A percentile compares a stretch with the other conserved stretches of the same genome.
Evolutionary conservation across 2,888 invertebrate genomes (phyloP).

Genomic region (Gastrophysa polygoni): DNA sequence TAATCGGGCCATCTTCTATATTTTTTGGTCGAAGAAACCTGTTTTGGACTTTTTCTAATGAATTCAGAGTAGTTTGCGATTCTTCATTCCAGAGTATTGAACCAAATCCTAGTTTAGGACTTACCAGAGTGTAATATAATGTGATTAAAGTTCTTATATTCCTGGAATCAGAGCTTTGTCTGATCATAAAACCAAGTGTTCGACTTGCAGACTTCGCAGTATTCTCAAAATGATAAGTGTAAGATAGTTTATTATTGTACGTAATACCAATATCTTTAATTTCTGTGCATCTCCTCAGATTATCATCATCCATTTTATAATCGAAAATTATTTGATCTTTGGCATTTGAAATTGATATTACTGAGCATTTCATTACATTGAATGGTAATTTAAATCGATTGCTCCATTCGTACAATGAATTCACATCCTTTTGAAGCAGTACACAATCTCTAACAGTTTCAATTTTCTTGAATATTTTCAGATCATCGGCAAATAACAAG

Average conservation of each 20-base stretch:
- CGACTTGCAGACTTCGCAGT: not conserved
- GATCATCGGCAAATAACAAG: no score
- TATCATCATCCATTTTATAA: constrained; percentile 1
- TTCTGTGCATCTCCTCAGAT: not conserved
- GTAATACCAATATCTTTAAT: not conserved
- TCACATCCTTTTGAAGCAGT: no score
- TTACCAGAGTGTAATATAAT: not conserved
- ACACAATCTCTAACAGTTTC: no score
- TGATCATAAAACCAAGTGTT: not conserved
- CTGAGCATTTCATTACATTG: not conserved
- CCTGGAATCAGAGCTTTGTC: not conserved
- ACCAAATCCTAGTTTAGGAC: not conserved
- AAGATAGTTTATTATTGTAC: not conserved
- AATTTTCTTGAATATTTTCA: no score
- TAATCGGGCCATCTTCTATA: constrained; percentile 2
- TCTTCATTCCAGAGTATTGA: not conserved
- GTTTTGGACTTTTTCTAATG: constrained; percentile 2
- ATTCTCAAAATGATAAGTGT: constrained; percentile 1
- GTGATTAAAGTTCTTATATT: not conserved
- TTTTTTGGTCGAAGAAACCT: not conserved
- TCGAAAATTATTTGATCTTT: not conserved
- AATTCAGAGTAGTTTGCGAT: constrained; percentile 1
- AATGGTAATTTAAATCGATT: not conserved
- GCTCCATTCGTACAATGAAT: no score
- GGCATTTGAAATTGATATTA: not conserved